A percentile compares a stretch with the other conserved stretches of the same genome.
Conservation (phyloP, 2,888 invertebrate genomes). For the Heliconius ismenius region DNA sequence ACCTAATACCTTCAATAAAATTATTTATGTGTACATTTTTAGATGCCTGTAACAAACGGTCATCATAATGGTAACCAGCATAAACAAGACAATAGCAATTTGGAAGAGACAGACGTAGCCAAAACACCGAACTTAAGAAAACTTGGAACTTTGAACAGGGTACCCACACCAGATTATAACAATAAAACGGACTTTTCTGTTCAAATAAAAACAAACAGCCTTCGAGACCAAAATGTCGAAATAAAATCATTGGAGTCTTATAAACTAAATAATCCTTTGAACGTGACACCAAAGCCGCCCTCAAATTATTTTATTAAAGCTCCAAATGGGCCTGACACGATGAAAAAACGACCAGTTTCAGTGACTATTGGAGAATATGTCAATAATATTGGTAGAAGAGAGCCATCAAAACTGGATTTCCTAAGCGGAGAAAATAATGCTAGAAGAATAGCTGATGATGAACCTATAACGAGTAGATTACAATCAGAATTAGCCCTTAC, state of each 20-base stretch:
- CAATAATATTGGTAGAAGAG: slow-evolving; percentile 79
- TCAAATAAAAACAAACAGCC: slow-evolving; percentile 55
- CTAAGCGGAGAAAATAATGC: slow-evolving; percentile 77
- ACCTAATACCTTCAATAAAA: background rate
- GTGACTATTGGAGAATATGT: slow-evolving; percentile 88
- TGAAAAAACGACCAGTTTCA: slow-evolving; percentile 84
- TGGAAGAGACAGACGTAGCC: slow-evolving; percentile 54
- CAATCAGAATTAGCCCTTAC: slow-evolving; percentile 89
- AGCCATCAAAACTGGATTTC: slow-evolving; percentile 88
- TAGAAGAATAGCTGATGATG: slow-evolving; percentile 66
- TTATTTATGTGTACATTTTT: slow-evolving; percentile 46
- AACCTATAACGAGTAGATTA: slow-evolving; percentile 84
- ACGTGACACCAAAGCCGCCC: slow-evolving; percentile 84
- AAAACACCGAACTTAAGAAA: slow-evolving; percentile 61
- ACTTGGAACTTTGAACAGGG: slow-evolving; percentile 64
- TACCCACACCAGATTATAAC: slow-evolving; percentile 73
- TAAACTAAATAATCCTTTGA: slow-evolving; percentile 85
- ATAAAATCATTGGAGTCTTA: slow-evolving; percentile 89
- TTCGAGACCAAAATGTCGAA: slow-evolving; percentile 84
- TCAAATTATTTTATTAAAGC: slow-evolving; percentile 85
- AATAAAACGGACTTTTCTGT: slow-evolving; percentile 54
- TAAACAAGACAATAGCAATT: slow-evolving; percentile 48
- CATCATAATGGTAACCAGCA: slow-evolving; percentile 64
- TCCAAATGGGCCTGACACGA: slow-evolving; percentile 79
- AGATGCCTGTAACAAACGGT: slow-evolving; percentile 70